Percentiles rank a stretch among this genome's conserved stretches.
Conservation (phyloP, 2,888 invertebrate genomes). For the Seira sanloemensis region DNA sequence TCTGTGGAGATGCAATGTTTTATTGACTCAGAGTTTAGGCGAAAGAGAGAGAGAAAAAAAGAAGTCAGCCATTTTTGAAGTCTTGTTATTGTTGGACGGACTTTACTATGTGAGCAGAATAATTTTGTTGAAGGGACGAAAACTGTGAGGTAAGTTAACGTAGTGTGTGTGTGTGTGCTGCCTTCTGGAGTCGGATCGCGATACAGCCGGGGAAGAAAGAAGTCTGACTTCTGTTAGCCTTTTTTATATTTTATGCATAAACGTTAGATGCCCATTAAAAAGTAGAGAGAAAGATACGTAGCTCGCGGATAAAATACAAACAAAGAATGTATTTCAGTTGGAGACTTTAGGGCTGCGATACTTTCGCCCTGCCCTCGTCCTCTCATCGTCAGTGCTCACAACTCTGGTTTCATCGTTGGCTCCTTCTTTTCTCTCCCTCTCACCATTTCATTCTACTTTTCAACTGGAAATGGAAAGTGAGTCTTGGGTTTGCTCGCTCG, state of each 20-base stretch:
- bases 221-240: neutral
- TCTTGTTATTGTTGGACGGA: neutral
- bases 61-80: neutral
- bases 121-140: neutral
- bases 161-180: too few relatives aligned
- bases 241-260: conserved; percentile 60
- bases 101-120: neutral
- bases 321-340: neutral
- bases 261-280: conserved; percentile 7
- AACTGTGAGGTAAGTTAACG: neutral
- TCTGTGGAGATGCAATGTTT: too few relatives aligned
- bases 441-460: neutral
- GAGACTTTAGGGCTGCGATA: neutral
- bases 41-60: too few relatives aligned
- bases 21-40: too few relatives aligned
- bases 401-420: neutral
- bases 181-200: too few relatives aligned
- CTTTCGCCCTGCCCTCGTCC: neutral
- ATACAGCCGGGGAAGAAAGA: neutral
- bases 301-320: neutral
- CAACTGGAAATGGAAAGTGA: neutral
- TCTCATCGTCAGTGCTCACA: neutral
- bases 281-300: neutral
- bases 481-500: neutral
- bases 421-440: neutral